Evolutionary conservation across 2,888 invertebrate genomes (phyloP).

Genomic region (Protodeltote pygarga): DNA sequence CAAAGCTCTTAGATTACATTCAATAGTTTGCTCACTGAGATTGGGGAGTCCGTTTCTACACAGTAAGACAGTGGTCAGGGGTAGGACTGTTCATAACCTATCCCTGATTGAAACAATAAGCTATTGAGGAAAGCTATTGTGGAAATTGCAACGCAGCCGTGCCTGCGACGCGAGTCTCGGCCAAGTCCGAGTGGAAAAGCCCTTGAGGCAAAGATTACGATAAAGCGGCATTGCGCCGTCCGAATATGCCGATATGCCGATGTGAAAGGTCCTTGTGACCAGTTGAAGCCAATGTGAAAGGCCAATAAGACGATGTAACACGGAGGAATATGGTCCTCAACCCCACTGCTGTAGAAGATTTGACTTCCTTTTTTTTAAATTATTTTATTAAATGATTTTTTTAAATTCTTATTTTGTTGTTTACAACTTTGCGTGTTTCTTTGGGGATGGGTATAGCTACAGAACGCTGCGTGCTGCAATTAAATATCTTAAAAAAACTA

Average conservation of each 20-base stretch:
- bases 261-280: too few relatives aligned
- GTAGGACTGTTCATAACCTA: constrained; percentile 36
- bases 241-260: too few relatives aligned
- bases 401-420: too few relatives aligned
- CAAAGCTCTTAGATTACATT: neutral
- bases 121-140: constrained; percentile 33
- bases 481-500: too few relatives aligned
- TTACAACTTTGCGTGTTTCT: too few relatives aligned
- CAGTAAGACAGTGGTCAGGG: constrained; percentile 42
- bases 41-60: constrained; percentile 54
- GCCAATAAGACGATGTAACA: constrained; percentile 30
- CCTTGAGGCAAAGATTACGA: constrained; percentile 25
- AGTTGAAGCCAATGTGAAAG: constrained; percentile 15
- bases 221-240: constrained; percentile 26
- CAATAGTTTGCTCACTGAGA: accelerated
- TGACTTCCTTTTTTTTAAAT: constrained; percentile 52
- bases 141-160: constrained; percentile 30
- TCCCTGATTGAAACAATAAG: constrained; percentile 38
- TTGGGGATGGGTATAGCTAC: too few relatives aligned
- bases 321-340: constrained; percentile 44
- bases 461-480: too few relatives aligned
- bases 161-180: constrained; percentile 29
- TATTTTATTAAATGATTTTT: too few relatives aligned
- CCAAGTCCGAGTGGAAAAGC: constrained; percentile 27
- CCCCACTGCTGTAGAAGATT: constrained; percentile 52